These are phyloP conservation scores for Apotomis betuletana DNA, from an alignment of 2,888 invertebrate genomes.

Conservation along the genomic window DNA sequence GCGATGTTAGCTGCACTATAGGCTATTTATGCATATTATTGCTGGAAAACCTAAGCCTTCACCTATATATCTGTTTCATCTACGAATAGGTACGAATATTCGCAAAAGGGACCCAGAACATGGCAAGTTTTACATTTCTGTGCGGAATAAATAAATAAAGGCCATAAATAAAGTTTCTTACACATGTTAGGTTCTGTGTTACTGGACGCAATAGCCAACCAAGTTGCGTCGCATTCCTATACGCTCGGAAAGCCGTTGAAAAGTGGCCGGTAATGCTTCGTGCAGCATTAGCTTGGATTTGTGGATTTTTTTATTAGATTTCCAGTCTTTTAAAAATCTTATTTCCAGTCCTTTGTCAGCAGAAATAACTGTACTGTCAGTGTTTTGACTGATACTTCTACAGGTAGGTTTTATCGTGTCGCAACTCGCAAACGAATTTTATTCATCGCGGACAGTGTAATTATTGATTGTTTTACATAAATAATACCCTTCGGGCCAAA, in stretches of 20 bases:
- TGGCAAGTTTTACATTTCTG: neutral
- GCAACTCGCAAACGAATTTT: too few relatives aligned
- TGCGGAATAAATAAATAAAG: neutral
- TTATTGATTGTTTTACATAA: too few relatives aligned
- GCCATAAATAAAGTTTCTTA: neutral
- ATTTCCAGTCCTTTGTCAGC: constrained; percentile 10
- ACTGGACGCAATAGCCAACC: neutral
- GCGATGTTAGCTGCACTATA: too few relatives aligned
- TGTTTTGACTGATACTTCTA: neutral
- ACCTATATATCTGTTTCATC: too few relatives aligned
- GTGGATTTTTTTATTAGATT: constrained; percentile 11
- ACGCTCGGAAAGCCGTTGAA: neutral
- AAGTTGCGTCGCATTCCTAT: constrained; percentile 6
- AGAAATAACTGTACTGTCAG: constrained; percentile 15
- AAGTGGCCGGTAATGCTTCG: constrained; percentile 15
- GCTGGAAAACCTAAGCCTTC: too few relatives aligned
- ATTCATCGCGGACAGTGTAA: too few relatives aligned
- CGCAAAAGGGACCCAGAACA: neutral
- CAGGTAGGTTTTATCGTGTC: too few relatives aligned
- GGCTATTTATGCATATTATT: too few relatives aligned
- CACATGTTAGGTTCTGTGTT: neutral
- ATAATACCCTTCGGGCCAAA: too few relatives aligned
- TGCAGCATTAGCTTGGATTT: neutral
- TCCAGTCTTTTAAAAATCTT: constrained; percentile 7
- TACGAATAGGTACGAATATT: neutral